phyloP scores from a whole-genome alignment of 2,888 invertebrate species.

The Diadromus collaris region DNA sequence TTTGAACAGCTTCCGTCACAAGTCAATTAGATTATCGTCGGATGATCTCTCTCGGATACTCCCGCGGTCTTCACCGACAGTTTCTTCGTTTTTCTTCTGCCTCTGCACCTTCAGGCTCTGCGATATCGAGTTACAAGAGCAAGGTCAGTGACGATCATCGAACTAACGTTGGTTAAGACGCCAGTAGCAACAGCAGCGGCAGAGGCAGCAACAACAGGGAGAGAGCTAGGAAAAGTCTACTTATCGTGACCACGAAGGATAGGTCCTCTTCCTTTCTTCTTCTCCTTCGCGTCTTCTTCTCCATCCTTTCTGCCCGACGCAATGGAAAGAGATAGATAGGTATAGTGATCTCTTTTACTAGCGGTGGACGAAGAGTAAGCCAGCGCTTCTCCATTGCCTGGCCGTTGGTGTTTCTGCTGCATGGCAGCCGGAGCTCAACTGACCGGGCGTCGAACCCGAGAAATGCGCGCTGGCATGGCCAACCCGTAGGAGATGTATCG shows the following conservation, averaged over 20 bases:
- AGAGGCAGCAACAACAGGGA: slow-evolving; percentile 31
- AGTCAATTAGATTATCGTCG: slow-evolving; percentile 52
- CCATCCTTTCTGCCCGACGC: slow-evolving; percentile 17
- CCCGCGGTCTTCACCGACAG: slow-evolving; percentile 26
- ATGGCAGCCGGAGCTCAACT: slow-evolving; percentile 68
- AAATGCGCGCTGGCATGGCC: slow-evolving; percentile 66
- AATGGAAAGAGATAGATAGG: slow-evolving; percentile 25
- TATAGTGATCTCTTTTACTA: slow-evolving; percentile 53
- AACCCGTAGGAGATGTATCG: slow-evolving; percentile 71
- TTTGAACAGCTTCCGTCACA: slow-evolving; percentile 45
- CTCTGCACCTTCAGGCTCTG: slow-evolving; percentile 27
- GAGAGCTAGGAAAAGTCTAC: slow-evolving; percentile 50
- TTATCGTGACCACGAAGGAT: slow-evolving; percentile 49
- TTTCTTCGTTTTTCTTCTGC: slow-evolving; percentile 55
- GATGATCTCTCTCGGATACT: slow-evolving; percentile 25
- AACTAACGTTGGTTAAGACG: slow-evolving; percentile 42
- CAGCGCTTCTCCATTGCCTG: slow-evolving; percentile 38
- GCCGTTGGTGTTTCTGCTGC: slow-evolving; percentile 48
- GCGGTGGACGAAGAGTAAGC: slow-evolving; percentile 50
- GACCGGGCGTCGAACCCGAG: slow-evolving; percentile 79
- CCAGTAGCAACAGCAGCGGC: slow-evolving; percentile 40
- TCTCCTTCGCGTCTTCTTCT: slow-evolving; percentile 34
- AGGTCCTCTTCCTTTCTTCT: slow-evolving; percentile 32
- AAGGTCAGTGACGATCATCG: slow-evolving; percentile 60
- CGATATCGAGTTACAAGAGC: slow-evolving; percentile 56